Conservation (phyloP, 1,140 invertebrate species). For the Chlorops oryzae region DNA sequence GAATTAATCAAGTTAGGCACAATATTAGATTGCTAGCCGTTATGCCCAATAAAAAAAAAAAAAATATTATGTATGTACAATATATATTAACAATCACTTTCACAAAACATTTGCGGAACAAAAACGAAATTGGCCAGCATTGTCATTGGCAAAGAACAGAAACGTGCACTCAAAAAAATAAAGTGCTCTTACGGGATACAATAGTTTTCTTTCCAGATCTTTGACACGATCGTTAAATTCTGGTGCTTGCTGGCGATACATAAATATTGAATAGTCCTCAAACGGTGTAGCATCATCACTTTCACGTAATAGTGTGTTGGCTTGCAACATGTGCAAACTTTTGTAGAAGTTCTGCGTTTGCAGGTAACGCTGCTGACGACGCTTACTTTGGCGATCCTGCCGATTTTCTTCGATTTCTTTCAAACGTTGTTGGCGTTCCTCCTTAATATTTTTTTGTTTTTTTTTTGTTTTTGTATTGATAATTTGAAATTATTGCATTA, state of each 20-base stretch:
- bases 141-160: neutral
- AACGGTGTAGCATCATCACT: conserved; percentile 53
- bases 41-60: too few relatives aligned
- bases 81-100: too few relatives aligned
- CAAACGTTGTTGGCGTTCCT: conserved; percentile 59
- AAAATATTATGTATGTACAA: too few relatives aligned
- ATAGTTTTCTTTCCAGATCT: conserved; percentile 67
- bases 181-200: conserved; percentile 62
- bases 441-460: too few relatives aligned
- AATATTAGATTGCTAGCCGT: too few relatives aligned
- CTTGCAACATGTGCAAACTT: conserved; percentile 70
- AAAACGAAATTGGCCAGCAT: neutral
- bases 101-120: too few relatives aligned
- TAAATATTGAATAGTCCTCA: conserved; percentile 68
- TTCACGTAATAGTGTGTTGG: conserved; percentile 51
- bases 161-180: conserved; percentile 4
- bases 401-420: conserved; percentile 65
- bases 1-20: too few relatives aligned
- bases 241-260: conserved; percentile 66
- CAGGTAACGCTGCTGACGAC: conserved; percentile 61
- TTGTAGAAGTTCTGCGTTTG: conserved; percentile 69
- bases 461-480: too few relatives aligned
- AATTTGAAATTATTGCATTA: too few relatives aligned
- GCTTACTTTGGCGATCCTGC: conserved; percentile 57
- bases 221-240: conserved; percentile 72